Conservation (phyloP, 2,113 vertebrate species). For the Oncorhynchus kisutch region DNA sequence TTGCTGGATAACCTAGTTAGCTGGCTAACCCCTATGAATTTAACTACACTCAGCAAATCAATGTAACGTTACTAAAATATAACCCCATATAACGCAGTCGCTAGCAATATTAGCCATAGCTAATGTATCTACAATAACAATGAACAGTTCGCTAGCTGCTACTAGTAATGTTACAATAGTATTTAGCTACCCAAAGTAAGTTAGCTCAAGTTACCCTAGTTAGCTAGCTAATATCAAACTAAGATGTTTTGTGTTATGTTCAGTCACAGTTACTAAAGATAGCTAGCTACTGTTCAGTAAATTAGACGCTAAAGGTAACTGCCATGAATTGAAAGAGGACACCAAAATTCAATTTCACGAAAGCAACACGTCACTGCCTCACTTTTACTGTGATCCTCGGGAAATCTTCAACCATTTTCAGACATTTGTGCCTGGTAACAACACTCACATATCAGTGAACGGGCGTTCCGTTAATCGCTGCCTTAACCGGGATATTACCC, state of each 20-base stretch:
- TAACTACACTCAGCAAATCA: too few relatives aligned
- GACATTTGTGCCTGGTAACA: neutral
- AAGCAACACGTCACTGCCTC: conserved; percentile 1
- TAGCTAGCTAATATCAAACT: too few relatives aligned
- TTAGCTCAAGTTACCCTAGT: too few relatives aligned
- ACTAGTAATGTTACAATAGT: too few relatives aligned
- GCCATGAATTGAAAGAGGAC: neutral
- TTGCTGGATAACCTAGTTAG: too few relatives aligned
- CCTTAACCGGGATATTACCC: conserved; percentile 60
- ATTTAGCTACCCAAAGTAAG: too few relatives aligned
- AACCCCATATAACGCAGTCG: too few relatives aligned
- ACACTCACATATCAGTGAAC: conserved; percentile 50
- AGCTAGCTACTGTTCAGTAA: neutral
- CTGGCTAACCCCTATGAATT: too few relatives aligned
- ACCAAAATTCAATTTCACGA: neutral
- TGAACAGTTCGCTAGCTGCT: too few relatives aligned
- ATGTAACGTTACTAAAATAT: too few relatives aligned
- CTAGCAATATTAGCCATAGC: too few relatives aligned
- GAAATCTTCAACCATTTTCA: neutral
- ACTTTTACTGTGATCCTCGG: neutral
- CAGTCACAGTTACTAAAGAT: neutral
- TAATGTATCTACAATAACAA: too few relatives aligned
- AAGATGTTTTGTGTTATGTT: neutral
- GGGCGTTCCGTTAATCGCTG: conserved; percentile 35
- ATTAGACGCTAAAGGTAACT: neutral